A percentile compares a stretch with the other conserved stretches of the same genome.
phyloP scores from a whole-genome alignment of 64 coral and sea anemone genomes.

The Montipora capricornis region DNA sequence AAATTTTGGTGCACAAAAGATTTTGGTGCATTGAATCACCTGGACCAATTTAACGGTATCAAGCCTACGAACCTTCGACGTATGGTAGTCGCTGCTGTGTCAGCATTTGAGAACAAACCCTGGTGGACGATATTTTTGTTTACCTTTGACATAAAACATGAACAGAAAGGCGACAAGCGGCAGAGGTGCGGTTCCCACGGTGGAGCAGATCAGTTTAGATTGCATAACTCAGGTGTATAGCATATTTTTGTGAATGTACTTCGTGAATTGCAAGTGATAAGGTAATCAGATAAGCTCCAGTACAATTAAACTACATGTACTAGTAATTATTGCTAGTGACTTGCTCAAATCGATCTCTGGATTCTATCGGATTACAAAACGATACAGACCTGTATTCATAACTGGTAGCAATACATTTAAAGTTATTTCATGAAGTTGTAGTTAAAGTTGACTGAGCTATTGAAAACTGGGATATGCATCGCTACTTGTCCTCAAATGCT shows the following conservation, averaged over 20 bases:
- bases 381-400: no score
- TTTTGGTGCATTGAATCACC: not conserved
- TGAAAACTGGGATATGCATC: no score
- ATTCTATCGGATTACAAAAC: no score
- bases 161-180: not conserved
- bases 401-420: no score
- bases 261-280: not conserved
- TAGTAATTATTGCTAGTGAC: no score
- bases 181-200: conserved; percentile 54
- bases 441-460: no score
- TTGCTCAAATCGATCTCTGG: no score
- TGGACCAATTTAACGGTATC: not conserved
- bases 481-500: no score
- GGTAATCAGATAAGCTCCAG: no score
- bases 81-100: not conserved
- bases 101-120: not conserved
- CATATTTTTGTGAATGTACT: not conserved
- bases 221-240: conserved; percentile 65
- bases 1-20: no score
- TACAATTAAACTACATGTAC: no score
- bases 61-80: not conserved
- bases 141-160: not conserved
- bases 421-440: no score
- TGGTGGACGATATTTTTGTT: not conserved
- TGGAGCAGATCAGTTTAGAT: conserved; percentile 77